Conservation (phyloP, 1,140 invertebrate species). For the Helicoverpa zea region DNA sequence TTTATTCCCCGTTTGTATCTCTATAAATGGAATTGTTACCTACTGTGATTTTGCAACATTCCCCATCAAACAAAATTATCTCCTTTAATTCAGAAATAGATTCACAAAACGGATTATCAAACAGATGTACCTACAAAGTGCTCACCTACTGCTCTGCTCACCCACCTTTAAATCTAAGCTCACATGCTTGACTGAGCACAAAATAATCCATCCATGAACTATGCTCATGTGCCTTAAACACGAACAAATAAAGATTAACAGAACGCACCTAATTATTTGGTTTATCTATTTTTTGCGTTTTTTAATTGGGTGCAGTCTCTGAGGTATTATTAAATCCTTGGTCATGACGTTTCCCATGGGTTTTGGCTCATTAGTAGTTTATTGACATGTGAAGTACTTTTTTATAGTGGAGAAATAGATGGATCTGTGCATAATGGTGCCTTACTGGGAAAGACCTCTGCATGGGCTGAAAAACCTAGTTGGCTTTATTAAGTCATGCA, state of each 20-base stretch:
- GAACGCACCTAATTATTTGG: not conserved
- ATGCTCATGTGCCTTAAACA: conserved; percentile 20
- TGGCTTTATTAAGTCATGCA: too few species aligned
- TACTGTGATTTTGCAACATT: too few species aligned
- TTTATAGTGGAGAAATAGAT: too few species aligned
- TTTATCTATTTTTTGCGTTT: not conserved
- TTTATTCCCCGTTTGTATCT: too few species aligned
- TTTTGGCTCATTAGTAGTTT: not conserved
- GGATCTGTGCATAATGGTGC: too few species aligned
- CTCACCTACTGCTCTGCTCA: conserved; percentile 9
- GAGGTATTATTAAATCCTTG: not conserved
- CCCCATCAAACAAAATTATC: too few species aligned
- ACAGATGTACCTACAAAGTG: conserved; percentile 19
- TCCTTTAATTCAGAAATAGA: too few species aligned
- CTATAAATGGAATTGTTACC: too few species aligned
- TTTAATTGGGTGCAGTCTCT: not conserved
- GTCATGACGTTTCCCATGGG: not conserved
- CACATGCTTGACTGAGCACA: conserved; percentile 20
- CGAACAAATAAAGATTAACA: not conserved
- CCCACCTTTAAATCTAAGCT: conserved; percentile 18
- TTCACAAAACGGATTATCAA: not conserved
- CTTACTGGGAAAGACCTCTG: too few species aligned
- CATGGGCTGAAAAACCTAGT: too few species aligned
- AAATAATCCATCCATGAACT: conserved; percentile 3
- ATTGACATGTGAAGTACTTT: too few species aligned